phyloP scores from a whole-genome alignment of 2,113 vertebrate species.

The Chionodraco myersi region DNA sequence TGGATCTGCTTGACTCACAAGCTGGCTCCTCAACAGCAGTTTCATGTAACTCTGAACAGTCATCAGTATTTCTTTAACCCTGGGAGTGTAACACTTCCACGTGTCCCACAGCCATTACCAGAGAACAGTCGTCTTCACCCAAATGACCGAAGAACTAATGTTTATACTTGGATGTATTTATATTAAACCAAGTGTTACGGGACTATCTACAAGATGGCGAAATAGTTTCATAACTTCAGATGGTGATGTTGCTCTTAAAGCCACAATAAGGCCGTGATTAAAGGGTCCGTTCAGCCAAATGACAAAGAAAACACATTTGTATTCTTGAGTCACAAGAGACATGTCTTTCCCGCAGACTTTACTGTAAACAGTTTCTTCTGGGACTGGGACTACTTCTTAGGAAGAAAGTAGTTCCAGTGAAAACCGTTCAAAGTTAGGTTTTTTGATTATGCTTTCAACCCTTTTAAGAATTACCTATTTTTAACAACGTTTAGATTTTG shows the following conservation, averaged over 20 bases:
- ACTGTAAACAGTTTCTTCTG: no score
- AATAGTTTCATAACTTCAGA: neutral
- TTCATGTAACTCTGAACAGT: slow-evolving; percentile 1
- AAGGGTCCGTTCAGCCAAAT: no score
- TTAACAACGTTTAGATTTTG: no score
- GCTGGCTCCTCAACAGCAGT: neutral
- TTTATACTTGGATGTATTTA: no score
- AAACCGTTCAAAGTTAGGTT: neutral
- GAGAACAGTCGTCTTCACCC: neutral
- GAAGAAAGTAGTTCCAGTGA: neutral
- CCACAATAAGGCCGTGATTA: neutral
- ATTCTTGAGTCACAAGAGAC: no score
- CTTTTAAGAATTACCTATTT: no score
- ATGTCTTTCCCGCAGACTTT: neutral
- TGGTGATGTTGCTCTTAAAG: neutral
- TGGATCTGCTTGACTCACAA: neutral
- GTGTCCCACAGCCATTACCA: neutral
- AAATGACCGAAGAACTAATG: no score
- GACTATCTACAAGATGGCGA: no score
- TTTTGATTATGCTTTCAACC: neutral
- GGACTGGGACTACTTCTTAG: neutral
- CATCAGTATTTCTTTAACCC: slow-evolving; percentile 17
- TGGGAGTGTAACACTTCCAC: neutral
- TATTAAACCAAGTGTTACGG: no score
- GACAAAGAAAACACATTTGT: no score